A percentile compares a stretch with the other conserved stretches of the same genome.
These are phyloP conservation scores for Crambe crambe DNA, from an alignment of 37 sponge, comb jelly and placozoan species.

Conservation along the genomic window DNA sequence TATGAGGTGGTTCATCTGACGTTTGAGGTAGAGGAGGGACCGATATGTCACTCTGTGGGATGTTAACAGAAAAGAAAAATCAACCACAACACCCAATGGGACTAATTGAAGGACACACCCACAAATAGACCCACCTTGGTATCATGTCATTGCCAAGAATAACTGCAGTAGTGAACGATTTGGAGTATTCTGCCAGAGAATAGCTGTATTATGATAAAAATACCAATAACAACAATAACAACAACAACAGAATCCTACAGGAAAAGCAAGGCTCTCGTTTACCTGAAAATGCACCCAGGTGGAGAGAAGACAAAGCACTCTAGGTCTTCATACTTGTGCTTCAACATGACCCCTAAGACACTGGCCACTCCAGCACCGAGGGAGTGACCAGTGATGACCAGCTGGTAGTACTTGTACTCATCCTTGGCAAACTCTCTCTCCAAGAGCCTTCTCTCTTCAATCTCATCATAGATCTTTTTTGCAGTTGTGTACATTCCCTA, in stretches of 20 bases:
- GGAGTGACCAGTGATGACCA: slow-evolving; percentile 42
- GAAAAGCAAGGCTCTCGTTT: not conserved
- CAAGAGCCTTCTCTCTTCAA: slow-evolving; percentile 8
- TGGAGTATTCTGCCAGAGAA: slow-evolving; percentile 42
- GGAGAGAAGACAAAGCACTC: slow-evolving; percentile 59
- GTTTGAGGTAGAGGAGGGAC: slow-evolving; percentile 27
- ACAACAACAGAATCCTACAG: not conserved
- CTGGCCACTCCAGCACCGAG: slow-evolving; percentile 63
- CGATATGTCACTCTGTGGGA: slow-evolving; percentile 24
- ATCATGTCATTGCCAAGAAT: slow-evolving; percentile 56
- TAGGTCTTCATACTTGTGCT: slow-evolving; percentile 17
- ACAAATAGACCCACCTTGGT: too few relatives aligned
- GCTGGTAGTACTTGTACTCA: slow-evolving; percentile 8
- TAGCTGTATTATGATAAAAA: slow-evolving; percentile 14
- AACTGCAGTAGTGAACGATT: slow-evolving; percentile 26
- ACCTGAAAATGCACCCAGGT: slow-evolving; percentile 63
- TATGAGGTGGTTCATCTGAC: slow-evolving; percentile 1
- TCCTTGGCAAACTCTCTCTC: not conserved
- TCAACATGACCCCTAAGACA: slow-evolving; percentile 41
- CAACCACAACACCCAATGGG: too few relatives aligned
- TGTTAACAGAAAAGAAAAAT: not conserved
- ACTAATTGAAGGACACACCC: too few relatives aligned
- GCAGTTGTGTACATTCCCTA: slow-evolving; percentile 34
- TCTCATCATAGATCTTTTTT: slow-evolving; percentile 1
- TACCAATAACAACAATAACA: slow-evolving; percentile 4